Evolutionary conservation across 2,113 vertebrate species (phyloP).

Genomic region (Spilogale gracilis): DNA sequence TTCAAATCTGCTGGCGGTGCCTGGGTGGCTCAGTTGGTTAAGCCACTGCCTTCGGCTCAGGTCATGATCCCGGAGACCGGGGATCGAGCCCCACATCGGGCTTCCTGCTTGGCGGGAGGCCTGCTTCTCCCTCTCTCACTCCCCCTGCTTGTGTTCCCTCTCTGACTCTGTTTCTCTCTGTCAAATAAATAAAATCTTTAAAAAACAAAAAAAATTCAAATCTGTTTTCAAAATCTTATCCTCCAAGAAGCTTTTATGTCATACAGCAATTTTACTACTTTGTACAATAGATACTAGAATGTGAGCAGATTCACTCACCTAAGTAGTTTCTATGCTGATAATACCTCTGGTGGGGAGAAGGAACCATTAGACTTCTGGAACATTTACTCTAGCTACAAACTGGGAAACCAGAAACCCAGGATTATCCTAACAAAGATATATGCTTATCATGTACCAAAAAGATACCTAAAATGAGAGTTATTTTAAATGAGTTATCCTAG

Average conservation of each 20-base stretch:
- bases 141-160: too few species aligned
- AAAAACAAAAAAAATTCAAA: neutral
- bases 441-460: neutral
- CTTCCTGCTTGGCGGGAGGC: too few species aligned
- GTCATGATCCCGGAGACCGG: too few species aligned
- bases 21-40: too few species aligned
- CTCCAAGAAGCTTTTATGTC: neutral
- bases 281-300: neutral
- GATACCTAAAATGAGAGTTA: neutral
- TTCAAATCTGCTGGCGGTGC: too few species aligned
- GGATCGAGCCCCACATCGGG: too few species aligned
- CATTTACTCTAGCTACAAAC: neutral
- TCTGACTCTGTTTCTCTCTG: too few species aligned
- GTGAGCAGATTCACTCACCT: neutral
- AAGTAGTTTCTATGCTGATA: neutral
- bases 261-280: neutral
- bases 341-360: neutral
- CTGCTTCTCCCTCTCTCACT: too few species aligned
- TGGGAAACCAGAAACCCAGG: neutral
- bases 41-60: too few species aligned
- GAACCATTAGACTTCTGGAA: neutral
- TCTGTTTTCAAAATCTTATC: constrained; percentile 46
- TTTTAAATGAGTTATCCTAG: neutral
- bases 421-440: neutral
- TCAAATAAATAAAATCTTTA: too few species aligned